Conservation (phyloP, 1,140 invertebrate species). For the Pentalonia nigronervosa region DNA sequence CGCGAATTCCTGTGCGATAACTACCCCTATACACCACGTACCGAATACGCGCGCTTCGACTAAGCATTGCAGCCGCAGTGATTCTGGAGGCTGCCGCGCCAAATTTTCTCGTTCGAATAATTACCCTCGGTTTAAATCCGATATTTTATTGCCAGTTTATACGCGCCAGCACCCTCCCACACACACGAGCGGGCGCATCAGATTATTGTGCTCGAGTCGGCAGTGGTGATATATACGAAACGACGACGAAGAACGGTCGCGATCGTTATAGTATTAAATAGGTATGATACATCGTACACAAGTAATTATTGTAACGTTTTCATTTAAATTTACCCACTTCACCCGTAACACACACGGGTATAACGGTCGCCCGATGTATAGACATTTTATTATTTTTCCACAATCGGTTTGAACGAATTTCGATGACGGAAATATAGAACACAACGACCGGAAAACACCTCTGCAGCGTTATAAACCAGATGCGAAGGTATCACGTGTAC, state of each 20-base stretch:
- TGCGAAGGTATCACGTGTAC: neutral
- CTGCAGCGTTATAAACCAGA: neutral
- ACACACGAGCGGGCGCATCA: neutral
- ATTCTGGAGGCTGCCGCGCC: neutral
- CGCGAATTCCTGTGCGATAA: neutral
- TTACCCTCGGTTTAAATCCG: neutral
- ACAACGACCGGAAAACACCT: neutral
- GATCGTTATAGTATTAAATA: neutral
- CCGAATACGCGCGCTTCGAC: neutral
- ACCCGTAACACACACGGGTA: neutral
- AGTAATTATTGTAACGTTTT: neutral
- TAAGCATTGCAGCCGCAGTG: neutral
- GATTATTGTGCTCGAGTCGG: neutral
- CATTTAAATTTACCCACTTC: neutral
- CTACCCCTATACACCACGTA: neutral
- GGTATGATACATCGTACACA: neutral
- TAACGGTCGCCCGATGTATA: neutral
- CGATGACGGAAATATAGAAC: neutral
- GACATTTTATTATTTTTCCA: neutral
- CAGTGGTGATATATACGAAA: no score
- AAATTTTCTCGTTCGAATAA: neutral
- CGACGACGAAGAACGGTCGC: no score
- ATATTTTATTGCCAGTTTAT: neutral
- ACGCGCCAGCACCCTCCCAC: neutral
- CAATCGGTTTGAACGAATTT: neutral